Percentiles rank a stretch among this genome's conserved stretches.
These are phyloP conservation scores for Butastur rufipennis DNA, from an alignment of 2,113 vertebrate genomes.

Conservation along the genomic window DNA sequence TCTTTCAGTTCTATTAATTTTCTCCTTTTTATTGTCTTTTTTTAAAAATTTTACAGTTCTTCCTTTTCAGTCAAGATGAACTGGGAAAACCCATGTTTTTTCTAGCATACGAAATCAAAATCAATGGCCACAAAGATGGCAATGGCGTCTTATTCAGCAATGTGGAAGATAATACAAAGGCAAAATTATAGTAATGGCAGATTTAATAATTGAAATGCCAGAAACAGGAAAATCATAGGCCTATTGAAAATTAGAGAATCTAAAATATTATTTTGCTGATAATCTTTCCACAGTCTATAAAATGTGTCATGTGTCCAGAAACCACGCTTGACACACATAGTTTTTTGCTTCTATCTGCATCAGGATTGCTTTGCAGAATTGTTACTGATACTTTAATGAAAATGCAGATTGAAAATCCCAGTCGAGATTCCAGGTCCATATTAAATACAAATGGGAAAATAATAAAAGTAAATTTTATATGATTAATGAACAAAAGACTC, in stretches of 20 bases:
- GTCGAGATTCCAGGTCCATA: background rate
- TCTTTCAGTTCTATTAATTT: background rate
- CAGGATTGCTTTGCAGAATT: background rate
- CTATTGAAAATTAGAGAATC: background rate
- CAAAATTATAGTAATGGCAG: background rate
- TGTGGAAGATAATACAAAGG: background rate
- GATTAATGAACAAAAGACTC: background rate
- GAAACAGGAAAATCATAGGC: background rate
- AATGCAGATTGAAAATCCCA: background rate
- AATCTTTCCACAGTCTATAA: background rate
- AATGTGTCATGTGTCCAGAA: background rate
- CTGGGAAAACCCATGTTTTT: background rate
- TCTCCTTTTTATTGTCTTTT: background rate
- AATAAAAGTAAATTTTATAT: background rate
- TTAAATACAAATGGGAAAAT: background rate
- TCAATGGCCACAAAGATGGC: background rate
- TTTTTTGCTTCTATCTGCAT: background rate
- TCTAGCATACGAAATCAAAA: background rate
- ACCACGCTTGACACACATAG: background rate
- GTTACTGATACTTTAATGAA: background rate
- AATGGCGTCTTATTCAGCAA: background rate
- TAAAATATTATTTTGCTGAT: background rate
- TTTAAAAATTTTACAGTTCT: background rate
- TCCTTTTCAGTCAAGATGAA: background rate
- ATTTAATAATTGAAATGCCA: background rate